Conservation (phyloP, 2,113 vertebrate species). For the Pardalotus punctatus region DNA sequence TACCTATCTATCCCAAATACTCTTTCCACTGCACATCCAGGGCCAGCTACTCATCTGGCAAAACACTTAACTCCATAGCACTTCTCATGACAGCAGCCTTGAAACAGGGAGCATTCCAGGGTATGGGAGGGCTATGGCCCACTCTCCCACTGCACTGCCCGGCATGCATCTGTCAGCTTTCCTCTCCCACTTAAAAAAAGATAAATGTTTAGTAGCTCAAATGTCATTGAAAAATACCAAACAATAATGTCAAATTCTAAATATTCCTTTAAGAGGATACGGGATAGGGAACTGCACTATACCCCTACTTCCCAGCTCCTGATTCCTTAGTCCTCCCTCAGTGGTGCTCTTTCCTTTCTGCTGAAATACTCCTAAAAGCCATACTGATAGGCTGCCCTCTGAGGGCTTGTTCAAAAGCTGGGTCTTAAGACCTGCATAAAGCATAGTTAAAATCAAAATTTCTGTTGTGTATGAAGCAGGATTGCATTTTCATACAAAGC, state of each 20-base stretch:
- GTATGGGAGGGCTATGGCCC: rapidly evolving
- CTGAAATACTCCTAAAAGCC: not conserved
- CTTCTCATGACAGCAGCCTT: not conserved
- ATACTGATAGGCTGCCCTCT: rapidly evolving
- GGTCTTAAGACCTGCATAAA: not conserved
- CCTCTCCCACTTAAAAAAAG: not conserved
- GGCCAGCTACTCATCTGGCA: not conserved
- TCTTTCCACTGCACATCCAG: not conserved
- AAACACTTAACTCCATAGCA: rapidly evolving
- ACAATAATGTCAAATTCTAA: not conserved
- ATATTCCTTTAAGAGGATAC: not conserved
- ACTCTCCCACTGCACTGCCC: not conserved
- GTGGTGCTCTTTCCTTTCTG: not conserved
- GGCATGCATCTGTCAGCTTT: rapidly evolving
- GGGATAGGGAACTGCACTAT: too few relatives aligned
- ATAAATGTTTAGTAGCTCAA: not conserved
- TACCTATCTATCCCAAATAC: not conserved
- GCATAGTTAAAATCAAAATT: not conserved
- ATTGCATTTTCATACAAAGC: not conserved
- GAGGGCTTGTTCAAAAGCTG: not conserved
- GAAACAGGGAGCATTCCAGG: not conserved
- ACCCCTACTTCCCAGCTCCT: rapidly evolving
- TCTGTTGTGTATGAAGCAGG: not conserved
- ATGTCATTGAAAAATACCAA: not conserved
- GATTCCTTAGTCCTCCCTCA: not conserved